phyloP scores from a whole-genome alignment of 2,888 invertebrate species.

The Agonum fuliginosum region DNA sequence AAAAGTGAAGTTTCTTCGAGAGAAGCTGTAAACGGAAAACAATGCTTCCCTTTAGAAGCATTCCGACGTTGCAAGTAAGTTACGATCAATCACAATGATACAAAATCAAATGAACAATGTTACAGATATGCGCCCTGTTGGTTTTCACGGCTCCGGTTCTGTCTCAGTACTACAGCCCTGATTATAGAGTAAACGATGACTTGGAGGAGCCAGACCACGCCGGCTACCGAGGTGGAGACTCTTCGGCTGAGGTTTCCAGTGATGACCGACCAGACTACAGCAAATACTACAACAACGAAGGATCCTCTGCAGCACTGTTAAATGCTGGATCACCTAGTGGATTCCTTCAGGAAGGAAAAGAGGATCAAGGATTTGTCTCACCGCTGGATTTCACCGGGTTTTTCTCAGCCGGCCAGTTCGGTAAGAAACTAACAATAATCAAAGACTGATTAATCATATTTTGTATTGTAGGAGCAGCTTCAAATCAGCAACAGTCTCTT shows the following conservation, averaged over 20 bases:
- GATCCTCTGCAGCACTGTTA: slow-evolving; percentile 56
- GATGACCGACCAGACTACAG: slow-evolving; percentile 68
- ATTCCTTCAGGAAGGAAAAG: slow-evolving; percentile 48
- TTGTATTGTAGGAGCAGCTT: slow-evolving; percentile 62
- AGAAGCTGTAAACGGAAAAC: not conserved
- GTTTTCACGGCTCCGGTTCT: slow-evolving; percentile 55
- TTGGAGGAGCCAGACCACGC: slow-evolving; percentile 65
- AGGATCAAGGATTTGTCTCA: slow-evolving; percentile 73
- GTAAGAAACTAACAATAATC: slow-evolving; percentile 65
- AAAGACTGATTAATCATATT: not conserved
- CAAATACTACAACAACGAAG: slow-evolving; percentile 67
- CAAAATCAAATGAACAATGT: not conserved
- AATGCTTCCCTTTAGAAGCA: slow-evolving; percentile 54
- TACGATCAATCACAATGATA: not conserved
- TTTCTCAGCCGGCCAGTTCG: slow-evolving; percentile 73
- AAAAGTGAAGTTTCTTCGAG: slow-evolving; percentile 35
- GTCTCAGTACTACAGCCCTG: slow-evolving; percentile 66
- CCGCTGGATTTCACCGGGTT: slow-evolving; percentile 77
- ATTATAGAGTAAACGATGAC: slow-evolving; percentile 62
- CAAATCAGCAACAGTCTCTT: slow-evolving; percentile 63
- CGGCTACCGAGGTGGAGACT: slow-evolving; percentile 62
- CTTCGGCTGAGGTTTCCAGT: not conserved
- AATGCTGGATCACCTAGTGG: slow-evolving; percentile 45
- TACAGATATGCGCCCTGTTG: slow-evolving; percentile 65
- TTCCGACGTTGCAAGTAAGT: slow-evolving; percentile 44